Conservation (phyloP, 2,113 vertebrate species). For the Cricetomys ansorgei region DNA sequence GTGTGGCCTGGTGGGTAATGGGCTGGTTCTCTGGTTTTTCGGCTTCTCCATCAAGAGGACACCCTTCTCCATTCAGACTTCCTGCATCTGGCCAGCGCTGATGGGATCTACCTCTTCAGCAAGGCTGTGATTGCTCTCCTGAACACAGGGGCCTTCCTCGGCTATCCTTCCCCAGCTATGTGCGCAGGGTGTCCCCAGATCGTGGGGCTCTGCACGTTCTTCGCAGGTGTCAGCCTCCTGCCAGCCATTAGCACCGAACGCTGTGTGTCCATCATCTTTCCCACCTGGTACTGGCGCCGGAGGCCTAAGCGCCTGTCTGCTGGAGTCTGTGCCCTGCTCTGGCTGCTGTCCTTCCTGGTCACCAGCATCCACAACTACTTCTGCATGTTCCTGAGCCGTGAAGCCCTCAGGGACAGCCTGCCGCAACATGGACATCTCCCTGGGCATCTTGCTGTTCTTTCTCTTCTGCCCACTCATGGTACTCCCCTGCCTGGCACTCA, state of each 20-base stretch:
- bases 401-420: not conserved
- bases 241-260: conserved; percentile 68
- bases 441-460: conserved; percentile 77
- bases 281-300: conserved; percentile 79
- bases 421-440: conserved; percentile 54
- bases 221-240: conserved; percentile 70
- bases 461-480: conserved; percentile 77
- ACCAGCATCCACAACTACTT: conserved; percentile 77
- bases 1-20: conserved; percentile 86
- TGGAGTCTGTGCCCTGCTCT: conserved; percentile 76
- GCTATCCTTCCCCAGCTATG: not conserved
- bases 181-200: not conserved
- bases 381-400: conserved; percentile 55
- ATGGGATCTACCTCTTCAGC: conserved; percentile 83
- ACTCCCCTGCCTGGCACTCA: conserved; percentile 76
- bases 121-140: conserved; percentile 78
- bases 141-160: conserved; percentile 39
- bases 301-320: conserved; percentile 63
- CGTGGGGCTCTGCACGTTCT: conserved; percentile 49
- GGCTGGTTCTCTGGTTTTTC: conserved; percentile 86
- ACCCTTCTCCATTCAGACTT: conserved; percentile 86
- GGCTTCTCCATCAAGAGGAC: conserved; percentile 85
- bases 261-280: conserved; percentile 68
- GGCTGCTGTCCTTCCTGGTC: conserved; percentile 72
- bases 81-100: conserved; percentile 85